A percentile compares a stretch with the other conserved stretches of the same genome.
Evolutionary conservation across 2,113 vertebrate species (phyloP).

Genomic region (Fregetta grallaria): DNA sequence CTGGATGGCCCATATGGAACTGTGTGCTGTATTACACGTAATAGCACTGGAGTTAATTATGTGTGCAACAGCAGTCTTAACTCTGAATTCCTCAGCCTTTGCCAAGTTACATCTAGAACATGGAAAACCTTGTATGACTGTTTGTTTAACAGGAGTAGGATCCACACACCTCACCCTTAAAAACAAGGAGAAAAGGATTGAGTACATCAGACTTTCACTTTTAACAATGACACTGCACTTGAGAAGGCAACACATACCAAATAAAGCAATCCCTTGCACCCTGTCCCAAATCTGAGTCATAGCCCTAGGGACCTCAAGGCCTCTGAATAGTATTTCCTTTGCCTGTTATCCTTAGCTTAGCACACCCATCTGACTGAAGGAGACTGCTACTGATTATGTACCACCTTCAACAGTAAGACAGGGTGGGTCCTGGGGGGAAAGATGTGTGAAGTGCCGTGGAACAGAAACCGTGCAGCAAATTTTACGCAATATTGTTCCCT

Average conservation of each 20-base stretch:
- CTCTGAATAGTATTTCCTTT: conserved; percentile 41
- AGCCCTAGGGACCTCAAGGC: conserved; percentile 5
- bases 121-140: not conserved
- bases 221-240: not conserved
- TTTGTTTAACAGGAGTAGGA: not conserved
- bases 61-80: not conserved
- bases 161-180: not conserved
- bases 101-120: conserved; percentile 2
- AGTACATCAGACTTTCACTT: not conserved
- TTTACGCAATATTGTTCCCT: not conserved
- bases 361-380: not conserved
- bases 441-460: not conserved
- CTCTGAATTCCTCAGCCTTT: conserved; percentile 4
- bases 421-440: conserved; percentile 4
- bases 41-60: not conserved
- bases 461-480: not conserved
- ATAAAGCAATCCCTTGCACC: conserved; percentile 52
- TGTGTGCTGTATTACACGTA: not conserved
- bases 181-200: not conserved
- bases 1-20: not conserved
- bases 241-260: conserved; percentile 15
- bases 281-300: conserved; percentile 51
- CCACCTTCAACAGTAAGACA: not conserved
- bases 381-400: not conserved
- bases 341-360: conserved; percentile 41